These are phyloP conservation scores for Lepilemur septentrionalis DNA, from an alignment of 2,797 vertebrate species.

Conservation along the genomic window DNA sequence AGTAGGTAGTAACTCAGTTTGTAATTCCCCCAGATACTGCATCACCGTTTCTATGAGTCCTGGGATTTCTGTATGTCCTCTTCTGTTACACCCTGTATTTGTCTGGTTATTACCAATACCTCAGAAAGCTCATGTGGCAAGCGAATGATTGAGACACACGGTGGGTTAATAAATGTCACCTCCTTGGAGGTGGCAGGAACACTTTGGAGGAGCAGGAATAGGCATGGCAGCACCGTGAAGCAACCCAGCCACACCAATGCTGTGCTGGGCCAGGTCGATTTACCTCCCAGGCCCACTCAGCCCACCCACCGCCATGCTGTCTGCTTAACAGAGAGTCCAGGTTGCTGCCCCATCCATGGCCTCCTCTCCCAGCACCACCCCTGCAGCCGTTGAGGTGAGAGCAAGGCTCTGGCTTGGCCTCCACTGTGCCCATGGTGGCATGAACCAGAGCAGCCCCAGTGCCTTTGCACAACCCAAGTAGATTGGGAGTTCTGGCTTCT, in stretches of 20 bases:
- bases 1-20: background rate
- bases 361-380: background rate
- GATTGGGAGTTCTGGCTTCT: background rate
- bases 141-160: background rate
- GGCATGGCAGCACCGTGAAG: background rate
- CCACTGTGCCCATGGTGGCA: background rate
- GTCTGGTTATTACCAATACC: background rate
- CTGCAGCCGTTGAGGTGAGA: rapidly evolving
- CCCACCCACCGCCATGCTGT: too few relatives aligned
- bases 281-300: background rate
- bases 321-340: background rate
- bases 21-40: background rate
- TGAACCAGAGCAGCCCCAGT: background rate
- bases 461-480: background rate
- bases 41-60: background rate
- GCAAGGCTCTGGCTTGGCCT: background rate
- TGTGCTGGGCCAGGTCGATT: background rate
- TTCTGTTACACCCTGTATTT: background rate
- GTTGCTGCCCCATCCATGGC: too few relatives aligned
- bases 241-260: too few relatives aligned
- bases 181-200: too few relatives aligned
- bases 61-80: background rate
- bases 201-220: background rate
- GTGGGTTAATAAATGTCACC: background rate
- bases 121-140: background rate